phyloP scores from a whole-genome alignment of 2,888 invertebrate species.

The Spisula solida region DNA sequence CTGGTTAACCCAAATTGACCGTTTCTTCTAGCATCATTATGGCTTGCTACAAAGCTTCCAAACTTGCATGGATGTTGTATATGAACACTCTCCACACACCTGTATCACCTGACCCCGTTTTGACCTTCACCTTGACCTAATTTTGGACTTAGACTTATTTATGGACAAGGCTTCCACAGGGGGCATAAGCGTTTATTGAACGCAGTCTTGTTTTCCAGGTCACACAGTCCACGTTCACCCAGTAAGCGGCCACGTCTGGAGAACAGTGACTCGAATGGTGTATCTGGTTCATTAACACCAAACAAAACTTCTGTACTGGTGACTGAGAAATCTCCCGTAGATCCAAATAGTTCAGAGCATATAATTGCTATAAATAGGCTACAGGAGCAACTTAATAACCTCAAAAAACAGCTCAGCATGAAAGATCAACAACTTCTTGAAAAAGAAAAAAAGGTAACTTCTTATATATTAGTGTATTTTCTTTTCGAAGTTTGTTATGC shows the following conservation, averaged over 20 bases:
- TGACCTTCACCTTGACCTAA: too few species aligned
- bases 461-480: background rate
- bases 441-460: constrained; percentile 95
- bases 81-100: too few species aligned
- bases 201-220: too few species aligned
- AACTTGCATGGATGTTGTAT: too few species aligned
- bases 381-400: constrained; percentile 96
- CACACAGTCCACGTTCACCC: constrained; percentile 70
- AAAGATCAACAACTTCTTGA: constrained; percentile 95
- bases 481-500: too few species aligned
- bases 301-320: constrained; percentile 72
- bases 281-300: constrained; percentile 70
- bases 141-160: too few species aligned
- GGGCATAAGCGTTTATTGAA: too few species aligned
- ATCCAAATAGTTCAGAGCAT: constrained; percentile 88
- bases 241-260: constrained; percentile 70
- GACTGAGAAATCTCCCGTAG: constrained; percentile 74
- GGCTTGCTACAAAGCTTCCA: too few species aligned
- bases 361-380: constrained; percentile 98
- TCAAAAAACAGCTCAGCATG: constrained; percentile 94
- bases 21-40: too few species aligned
- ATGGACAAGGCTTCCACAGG: too few species aligned
- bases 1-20: too few species aligned
- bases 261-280: constrained; percentile 71
- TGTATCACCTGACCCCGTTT: too few species aligned